Evolutionary conservation across 2,797 vertebrate species (phyloP).

Genomic region (Hapalemur alaotrensis): DNA sequence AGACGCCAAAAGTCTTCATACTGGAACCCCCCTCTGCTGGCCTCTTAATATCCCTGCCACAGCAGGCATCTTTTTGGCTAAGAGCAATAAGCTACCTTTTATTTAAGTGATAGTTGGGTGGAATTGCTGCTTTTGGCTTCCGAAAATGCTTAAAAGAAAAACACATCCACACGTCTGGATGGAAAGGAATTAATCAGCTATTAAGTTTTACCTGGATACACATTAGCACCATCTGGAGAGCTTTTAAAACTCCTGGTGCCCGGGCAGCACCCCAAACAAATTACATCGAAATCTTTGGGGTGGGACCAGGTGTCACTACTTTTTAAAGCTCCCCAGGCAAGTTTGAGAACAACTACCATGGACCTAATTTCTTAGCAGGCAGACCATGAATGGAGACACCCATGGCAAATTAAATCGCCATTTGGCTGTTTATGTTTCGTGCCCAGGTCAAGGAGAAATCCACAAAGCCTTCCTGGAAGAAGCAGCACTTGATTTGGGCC

Average conservation of each 20-base stretch:
- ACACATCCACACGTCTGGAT: background rate
- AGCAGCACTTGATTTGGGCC: background rate
- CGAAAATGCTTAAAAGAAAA: slow-evolving; percentile 1
- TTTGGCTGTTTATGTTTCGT: background rate
- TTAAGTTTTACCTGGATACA: background rate
- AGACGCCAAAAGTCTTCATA: background rate
- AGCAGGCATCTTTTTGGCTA: background rate
- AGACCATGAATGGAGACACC: background rate
- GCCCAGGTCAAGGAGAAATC: background rate
- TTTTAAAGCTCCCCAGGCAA: background rate
- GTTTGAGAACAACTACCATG: background rate
- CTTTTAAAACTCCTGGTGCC: background rate
- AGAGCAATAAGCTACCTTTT: background rate
- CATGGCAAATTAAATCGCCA: background rate
- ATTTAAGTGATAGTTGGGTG: background rate
- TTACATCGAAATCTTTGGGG: background rate
- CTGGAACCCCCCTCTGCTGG: background rate
- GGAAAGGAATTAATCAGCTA: background rate
- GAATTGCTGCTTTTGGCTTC: background rate
- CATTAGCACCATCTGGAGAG: background rate
- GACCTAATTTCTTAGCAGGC: background rate
- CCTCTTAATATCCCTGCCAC: background rate
- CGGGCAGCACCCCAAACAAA: background rate
- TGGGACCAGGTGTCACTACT: background rate
- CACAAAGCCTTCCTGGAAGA: background rate